These are phyloP conservation scores for Paragorgia papillata DNA, from an alignment of 92 coral and sea anemone genomes.

Conservation along the genomic window DNA sequence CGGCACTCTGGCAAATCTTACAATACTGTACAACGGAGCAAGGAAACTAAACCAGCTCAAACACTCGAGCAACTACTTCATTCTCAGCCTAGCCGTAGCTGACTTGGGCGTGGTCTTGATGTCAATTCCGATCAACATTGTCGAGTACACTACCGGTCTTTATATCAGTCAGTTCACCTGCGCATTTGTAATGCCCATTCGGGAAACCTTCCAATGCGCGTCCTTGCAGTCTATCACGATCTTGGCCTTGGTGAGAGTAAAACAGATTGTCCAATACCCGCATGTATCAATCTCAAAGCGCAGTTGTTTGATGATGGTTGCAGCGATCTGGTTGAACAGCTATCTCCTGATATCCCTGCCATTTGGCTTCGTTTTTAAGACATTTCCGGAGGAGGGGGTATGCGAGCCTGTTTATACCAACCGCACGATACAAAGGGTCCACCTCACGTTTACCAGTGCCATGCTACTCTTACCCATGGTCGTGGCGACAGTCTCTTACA, in stretches of 20 bases:
- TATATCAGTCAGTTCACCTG: constrained; percentile 32
- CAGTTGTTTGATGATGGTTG: background rate
- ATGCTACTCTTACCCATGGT: constrained; percentile 15
- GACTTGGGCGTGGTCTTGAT: constrained; percentile 32
- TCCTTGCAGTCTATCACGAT: constrained; percentile 5
- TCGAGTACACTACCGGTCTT: constrained; percentile 25
- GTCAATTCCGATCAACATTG: constrained; percentile 14
- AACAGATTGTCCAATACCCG: background rate
- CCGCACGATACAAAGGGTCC: background rate
- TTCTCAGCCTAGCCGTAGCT: constrained; percentile 28
- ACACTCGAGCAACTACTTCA: constrained; percentile 26
- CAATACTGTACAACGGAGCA: constrained; percentile 16
- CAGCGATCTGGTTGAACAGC: constrained; percentile 24
- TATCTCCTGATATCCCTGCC: constrained; percentile 10
- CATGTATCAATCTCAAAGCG: background rate
- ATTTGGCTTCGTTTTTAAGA: background rate
- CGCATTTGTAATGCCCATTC: constrained; percentile 12
- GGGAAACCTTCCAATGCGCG: constrained; percentile 36
- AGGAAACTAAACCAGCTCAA: background rate
- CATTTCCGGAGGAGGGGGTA: constrained; percentile 6
- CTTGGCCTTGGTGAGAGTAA: constrained; percentile 12
- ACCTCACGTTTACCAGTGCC: constrained; percentile 10
- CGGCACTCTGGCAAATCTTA: constrained; percentile 15
- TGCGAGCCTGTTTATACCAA: constrained; percentile 4
- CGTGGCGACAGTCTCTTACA: constrained; percentile 15